Evolutionary conservation across 2,888 invertebrate genomes (phyloP).

Genomic region (Cetonia aurata): DNA sequence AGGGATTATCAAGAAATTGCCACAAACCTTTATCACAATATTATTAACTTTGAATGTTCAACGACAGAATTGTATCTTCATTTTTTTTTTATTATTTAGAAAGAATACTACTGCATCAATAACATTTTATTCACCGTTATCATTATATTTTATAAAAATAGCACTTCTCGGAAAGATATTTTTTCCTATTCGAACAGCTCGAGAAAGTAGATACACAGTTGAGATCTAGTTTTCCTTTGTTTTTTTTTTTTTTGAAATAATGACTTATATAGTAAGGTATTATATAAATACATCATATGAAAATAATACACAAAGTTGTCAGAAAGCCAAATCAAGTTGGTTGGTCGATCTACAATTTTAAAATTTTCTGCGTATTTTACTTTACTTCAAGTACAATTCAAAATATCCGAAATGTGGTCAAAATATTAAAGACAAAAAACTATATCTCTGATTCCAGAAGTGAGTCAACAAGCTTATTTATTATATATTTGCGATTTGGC

Average conservation of each 20-base stretch:
- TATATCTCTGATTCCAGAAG: too few relatives aligned
- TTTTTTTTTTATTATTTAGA: not conserved
- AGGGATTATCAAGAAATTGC: conserved; percentile 48
- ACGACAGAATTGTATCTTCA: conserved; percentile 34
- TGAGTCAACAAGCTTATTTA: too few relatives aligned
- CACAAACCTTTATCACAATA: conserved; percentile 61
- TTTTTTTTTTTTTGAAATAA: not conserved
- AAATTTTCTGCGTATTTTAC: too few relatives aligned
- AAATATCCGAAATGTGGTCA: too few relatives aligned
- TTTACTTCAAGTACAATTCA: too few relatives aligned
- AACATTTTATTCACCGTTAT: not conserved
- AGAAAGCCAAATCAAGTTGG: too few relatives aligned
- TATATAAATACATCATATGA: too few relatives aligned
- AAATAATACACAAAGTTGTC: too few relatives aligned
- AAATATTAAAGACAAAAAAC: too few relatives aligned
- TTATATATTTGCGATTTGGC: too few relatives aligned
- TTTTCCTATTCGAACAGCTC: conserved; percentile 31
- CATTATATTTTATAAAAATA: conserved; percentile 39
- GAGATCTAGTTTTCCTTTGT: conserved; percentile 33
- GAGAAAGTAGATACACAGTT: conserved; percentile 22
- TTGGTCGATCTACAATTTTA: too few relatives aligned
- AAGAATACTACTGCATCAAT: conserved; percentile 34
- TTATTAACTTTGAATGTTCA: conserved; percentile 59
- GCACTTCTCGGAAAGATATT: conserved; percentile 35
- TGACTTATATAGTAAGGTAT: too few relatives aligned